Evolutionary conservation across 2,888 invertebrate species (phyloP), one percentile per base, ranked within the genome.

Genomic region (Vanessa cardui): DNA sequence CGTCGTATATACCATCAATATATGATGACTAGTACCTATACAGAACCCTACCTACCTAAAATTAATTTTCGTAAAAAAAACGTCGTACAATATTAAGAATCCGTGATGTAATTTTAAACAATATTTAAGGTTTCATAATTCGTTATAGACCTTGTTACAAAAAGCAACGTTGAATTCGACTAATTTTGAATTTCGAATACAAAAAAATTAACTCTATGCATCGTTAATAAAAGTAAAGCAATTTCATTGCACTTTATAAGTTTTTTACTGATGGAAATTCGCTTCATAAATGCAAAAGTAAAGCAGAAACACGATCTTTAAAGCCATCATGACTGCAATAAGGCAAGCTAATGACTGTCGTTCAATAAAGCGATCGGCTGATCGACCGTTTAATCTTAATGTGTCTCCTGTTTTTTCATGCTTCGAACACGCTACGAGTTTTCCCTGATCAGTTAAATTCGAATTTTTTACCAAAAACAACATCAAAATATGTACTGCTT

Each of bases 351-450:
- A 82, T 80, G 79, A 78, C 71, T 71, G 69, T 80, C 76, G 82
- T 84, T 84, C 83, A 81, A 81, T 80, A 82, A 80, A 83, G 78
- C 74, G 80, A 77, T 76, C 73, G 74, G 64, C 70, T 74, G 73
- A 76, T 78, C 75, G 75, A 60, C 72, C 72, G 76, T 78, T 79
- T 78, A 78, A 81, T 77, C 82, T 83, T 78, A 79, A 82, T 80
- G 78, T 76, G 77, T 73, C 71, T 73, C 62, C 66, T 70, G 66
- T 73, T 75, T 73, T 75, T 73, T 45, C 39, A 56, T n/a, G 16
- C 54, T 54, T 39, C 9, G 56, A 56, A 56, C 33, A 54, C 54
- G 54, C 31, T 56, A 39, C 56, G 12, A 21, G 21, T 33, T 8
- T 16, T 6, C 8, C 33, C 56, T 31, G 26, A 31, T 54, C 52